Conservation (phyloP, 2,888 invertebrate genomes). For the Acrobasis consociella region DNA sequence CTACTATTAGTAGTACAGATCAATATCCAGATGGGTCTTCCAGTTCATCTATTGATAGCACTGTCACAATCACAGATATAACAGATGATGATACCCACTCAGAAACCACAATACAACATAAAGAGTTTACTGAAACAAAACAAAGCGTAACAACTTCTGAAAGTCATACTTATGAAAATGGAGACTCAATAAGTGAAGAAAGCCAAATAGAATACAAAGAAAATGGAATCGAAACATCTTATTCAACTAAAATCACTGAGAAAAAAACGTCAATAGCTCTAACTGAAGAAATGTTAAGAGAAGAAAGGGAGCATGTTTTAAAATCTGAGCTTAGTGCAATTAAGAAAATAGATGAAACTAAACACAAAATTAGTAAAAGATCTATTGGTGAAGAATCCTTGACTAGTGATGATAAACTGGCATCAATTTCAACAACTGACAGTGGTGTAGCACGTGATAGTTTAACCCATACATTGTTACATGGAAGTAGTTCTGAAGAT, state of each 20-base stretch:
- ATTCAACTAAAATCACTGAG: slow-evolving; percentile 32
- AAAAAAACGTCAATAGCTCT: slow-evolving; percentile 27
- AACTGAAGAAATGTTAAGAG: slow-evolving; percentile 45
- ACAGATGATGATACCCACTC: slow-evolving; percentile 20
- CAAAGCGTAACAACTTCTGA: neutral
- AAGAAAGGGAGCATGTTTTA: slow-evolving; percentile 41
- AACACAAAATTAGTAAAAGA: slow-evolving; percentile 36
- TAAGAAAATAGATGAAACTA: slow-evolving; percentile 31
- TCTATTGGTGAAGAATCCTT: slow-evolving; percentile 29
- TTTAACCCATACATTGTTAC: slow-evolving; percentile 44
- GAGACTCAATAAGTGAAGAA: slow-evolving; percentile 41
- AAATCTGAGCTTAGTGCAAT: slow-evolving; percentile 34
- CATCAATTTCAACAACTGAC: slow-evolving; percentile 47
- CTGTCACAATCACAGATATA: slow-evolving; percentile 2
- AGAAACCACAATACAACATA: slow-evolving; percentile 28
- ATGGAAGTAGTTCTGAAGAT: slow-evolving; percentile 70
- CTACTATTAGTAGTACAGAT: slow-evolving; percentile 37
- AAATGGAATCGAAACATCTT: neutral
- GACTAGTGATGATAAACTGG: slow-evolving; percentile 35
- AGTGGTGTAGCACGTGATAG: slow-evolving; percentile 51
- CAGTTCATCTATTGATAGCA: slow-evolving; percentile 10
- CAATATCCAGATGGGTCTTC: slow-evolving; percentile 42
- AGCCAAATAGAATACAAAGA: slow-evolving; percentile 37
- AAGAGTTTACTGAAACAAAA: neutral
- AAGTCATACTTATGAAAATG: slow-evolving; percentile 37